Percentiles rank a stretch among this genome's conserved stretches.
Conservation (phyloP, 1,140 invertebrate species). For the Probaryconus sp. region DNA sequence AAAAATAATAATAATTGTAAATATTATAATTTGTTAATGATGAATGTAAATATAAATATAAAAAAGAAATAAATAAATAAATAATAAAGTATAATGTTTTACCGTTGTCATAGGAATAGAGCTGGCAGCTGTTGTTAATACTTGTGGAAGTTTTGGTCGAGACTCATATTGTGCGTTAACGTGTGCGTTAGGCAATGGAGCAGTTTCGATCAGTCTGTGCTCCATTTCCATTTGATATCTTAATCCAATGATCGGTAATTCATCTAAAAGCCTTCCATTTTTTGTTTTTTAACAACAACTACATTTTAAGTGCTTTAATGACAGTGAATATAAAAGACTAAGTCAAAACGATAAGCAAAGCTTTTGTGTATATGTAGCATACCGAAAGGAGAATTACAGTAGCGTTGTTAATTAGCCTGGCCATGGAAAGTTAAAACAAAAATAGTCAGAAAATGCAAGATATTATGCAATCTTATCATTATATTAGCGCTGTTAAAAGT, state of each 20-base stretch:
- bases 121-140: constrained; percentile 14
- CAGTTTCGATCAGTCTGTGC: constrained; percentile 35
- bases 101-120: constrained; percentile 39
- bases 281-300: constrained; percentile 2
- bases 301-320: background rate
- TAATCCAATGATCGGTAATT: constrained; percentile 3
- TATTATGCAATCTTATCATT: constrained; percentile 12
- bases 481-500: no score
- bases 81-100: constrained; percentile 4
- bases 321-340: background rate
- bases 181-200: constrained; percentile 37
- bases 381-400: no score
- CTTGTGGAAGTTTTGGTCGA: constrained; percentile 38
- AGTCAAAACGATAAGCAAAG: background rate
- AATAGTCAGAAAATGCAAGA: background rate
- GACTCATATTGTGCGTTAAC: constrained; percentile 26
- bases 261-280: constrained; percentile 28
- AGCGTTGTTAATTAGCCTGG: no score
- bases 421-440: no score
- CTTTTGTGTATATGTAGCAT: no score
- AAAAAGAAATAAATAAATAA: constrained; percentile 9
- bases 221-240: constrained; percentile 52
- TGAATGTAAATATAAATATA: background rate
- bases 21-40: constrained; percentile 17
- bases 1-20: constrained; percentile 31